Evolutionary conservation across 2,797 vertebrate genomes (phyloP), one percentile per base, ranked within the genome.

Genomic region (Sylvia borin): DNA sequence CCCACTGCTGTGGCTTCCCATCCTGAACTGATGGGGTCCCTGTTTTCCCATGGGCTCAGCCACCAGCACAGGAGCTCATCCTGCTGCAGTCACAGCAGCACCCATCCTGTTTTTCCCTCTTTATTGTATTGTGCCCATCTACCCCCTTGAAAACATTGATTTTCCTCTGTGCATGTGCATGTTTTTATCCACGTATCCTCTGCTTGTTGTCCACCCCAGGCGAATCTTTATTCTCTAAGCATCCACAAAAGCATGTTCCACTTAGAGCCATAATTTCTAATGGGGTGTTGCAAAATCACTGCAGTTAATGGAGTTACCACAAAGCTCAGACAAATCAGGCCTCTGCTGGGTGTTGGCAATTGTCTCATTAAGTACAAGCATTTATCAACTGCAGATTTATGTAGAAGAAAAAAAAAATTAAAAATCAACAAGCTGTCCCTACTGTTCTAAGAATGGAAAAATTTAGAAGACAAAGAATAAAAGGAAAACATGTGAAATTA

Each of bases 311-410:
- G 72, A 86, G 42, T 57, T 65, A 64, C 66, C 66, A 60, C 50
- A 93, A 77, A 71, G 38, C 50, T 42, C 65, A 58, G 60, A 65
- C 40, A 91, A 68, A 82, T 57, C 7, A 1, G 42, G 38, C 7
- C 77, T 92, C 53, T 71, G 48, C 61, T 58, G 73, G 32, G 34
- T 60, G 45, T 18, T 88, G 90, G 66, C 73, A 92, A 74, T 45
- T 10, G 6, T 81, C 38, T 74, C 70, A 57, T 78, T 47, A 64
- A 40, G 40, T 21, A 43, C 20, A 74, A 88, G n/a, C n/a, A 50
- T 65, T 84, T 88, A 65, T 55, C 21, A 71, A 51, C 17, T 64
- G 34, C 50, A 51, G 25, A 65, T 80, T 74, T 68, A 53, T 17
- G 38, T 8, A 68, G 42, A 65, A 48, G 8, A 2, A 27, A 68